These are phyloP conservation scores for Argyra leucocephala DNA, from an alignment of 2,888 invertebrate species.

Conservation along the genomic window DNA sequence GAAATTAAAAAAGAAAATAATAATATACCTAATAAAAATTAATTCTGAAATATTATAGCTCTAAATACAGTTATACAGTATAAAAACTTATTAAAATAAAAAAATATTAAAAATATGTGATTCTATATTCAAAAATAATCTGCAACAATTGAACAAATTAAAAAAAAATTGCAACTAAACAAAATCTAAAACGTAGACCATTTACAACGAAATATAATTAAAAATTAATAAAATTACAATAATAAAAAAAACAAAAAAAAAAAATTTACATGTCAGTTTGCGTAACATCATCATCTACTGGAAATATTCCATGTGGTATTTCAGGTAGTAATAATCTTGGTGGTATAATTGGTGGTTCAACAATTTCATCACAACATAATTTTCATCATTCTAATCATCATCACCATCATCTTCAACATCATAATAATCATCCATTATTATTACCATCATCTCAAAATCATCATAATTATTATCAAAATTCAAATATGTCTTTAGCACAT, in stretches of 20 bases:
- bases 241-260: not conserved
- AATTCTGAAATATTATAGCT: no score
- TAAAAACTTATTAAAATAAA: no score
- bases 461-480: not conserved
- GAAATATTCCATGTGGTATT: conserved; percentile 2
- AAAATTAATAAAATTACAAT: not conserved
- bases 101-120: no score
- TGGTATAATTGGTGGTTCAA: conserved; percentile 4
- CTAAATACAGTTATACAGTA: no score
- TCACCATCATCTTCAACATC: conserved; percentile 10
- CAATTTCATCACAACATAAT: not conserved
- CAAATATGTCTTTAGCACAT: conserved; percentile 22
- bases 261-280: conserved; percentile 8
- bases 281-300: not conserved
- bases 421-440: no score
- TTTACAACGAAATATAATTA: no score
- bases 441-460: conserved; percentile 25
- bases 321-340: conserved; percentile 3
- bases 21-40: no score
- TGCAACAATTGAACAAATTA: no score
- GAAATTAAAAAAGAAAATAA: no score
- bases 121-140: no score
- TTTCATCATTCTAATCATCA: conserved; percentile 11
- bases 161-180: no score
- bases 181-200: no score